Base-by-base conservation (phyloP, 2,888 invertebrate species). In the Dilophus febrilis region DNA sequence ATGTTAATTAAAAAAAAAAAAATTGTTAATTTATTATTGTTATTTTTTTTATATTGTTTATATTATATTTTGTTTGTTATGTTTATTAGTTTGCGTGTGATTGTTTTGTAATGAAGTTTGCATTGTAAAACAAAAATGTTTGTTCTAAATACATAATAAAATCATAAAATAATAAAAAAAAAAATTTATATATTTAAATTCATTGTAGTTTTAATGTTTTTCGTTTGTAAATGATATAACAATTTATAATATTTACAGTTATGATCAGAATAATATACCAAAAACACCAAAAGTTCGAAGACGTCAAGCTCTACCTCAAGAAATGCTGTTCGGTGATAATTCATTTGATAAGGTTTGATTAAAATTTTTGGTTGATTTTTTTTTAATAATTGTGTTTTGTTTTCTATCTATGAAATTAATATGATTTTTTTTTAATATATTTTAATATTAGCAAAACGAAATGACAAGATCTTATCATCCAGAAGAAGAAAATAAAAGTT, bases 271-370 rank as follows among this genome's bases (percentile, higher is more conserved):
- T 22, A 22, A 13, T 28, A 14, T 35, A 16, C 29, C 35, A 11
- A 38, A 46, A 37, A 48, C 54, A 46, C 54, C 58, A 19, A 78
- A 79, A 62, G 70, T 76, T 27, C 64, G 79, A 35, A 60, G 75
- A 50, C 64, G 76, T 45, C 77, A 77, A 6, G 71, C 77, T 6
- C 69, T 71, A 40, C 72, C 78, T 1, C 72, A 77, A 47, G 82
- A 84, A 54, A 61, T 84, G 46, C 61, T 83, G 30, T 81, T 74
- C 51, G 73, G 73, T 28, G 57, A 61, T 35, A 44, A 49, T 43
- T 44, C 47, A 28, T 31, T 40, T 36, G 44, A 42, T 33, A 46
- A 43, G 47, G 54, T 54, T 44, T 47, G 45, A 46, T 28, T 37
- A 17, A 14, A 32, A 13, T 40, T 26, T 42, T 13, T 30, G 13